phyloP scores from a whole-genome alignment of 2,113 vertebrate genomes.

The Cyrtonyx montezumae region DNA sequence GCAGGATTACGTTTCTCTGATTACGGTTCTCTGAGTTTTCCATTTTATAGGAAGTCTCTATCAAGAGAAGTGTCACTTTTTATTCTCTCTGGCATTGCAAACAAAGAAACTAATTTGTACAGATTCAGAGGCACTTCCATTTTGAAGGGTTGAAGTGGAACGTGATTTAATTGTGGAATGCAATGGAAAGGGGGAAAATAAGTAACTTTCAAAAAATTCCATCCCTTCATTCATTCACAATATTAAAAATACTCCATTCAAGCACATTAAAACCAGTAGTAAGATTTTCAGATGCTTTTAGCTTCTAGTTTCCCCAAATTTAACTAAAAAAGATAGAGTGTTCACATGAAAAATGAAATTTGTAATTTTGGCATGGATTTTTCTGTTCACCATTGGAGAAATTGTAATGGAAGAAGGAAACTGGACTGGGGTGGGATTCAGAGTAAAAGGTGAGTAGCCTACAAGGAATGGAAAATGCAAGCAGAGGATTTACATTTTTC shows the following conservation, averaged over 20 bases:
- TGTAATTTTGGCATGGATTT: neutral
- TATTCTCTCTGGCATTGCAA: neutral
- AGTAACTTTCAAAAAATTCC: fast-evolving
- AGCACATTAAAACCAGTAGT: neutral
- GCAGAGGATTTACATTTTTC: neutral
- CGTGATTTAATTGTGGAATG: neutral
- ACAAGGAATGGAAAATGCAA: neutral
- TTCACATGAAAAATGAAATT: neutral
- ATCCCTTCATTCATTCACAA: neutral
- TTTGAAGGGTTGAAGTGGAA: neutral
- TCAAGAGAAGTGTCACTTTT: neutral
- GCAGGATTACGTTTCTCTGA: neutral
- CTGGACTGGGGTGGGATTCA: neutral
- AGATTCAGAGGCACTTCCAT: neutral
- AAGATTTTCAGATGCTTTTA: neutral
- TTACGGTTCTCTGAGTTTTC: neutral
- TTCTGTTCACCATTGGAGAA: neutral
- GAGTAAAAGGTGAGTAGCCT: neutral
- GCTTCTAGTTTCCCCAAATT: neutral
- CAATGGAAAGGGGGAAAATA: neutral
- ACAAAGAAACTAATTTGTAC: neutral
- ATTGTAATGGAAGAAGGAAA: neutral
- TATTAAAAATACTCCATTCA: neutral
- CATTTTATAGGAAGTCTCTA: neutral
- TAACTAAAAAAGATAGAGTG: neutral